Evolutionary conservation across 2,113 vertebrate genomes (phyloP), one percentile per base, ranked within the genome.

Genomic region (Ivindomyrus marchei): DNA sequence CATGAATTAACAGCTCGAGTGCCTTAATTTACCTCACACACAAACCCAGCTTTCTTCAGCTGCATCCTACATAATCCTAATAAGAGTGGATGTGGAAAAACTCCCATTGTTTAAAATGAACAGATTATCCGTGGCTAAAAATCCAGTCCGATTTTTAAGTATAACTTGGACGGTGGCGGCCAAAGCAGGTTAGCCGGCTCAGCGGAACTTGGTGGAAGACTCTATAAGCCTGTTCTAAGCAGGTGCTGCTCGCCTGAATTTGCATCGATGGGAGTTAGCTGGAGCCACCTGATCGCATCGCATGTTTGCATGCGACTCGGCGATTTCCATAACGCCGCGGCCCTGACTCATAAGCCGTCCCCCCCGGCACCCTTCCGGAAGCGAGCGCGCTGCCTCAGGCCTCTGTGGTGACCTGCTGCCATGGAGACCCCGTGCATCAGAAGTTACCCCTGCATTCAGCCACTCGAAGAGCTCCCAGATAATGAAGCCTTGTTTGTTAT

Each of bases 291-390:
- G 84, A 46, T 80, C 77, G 21, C 89, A 36, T 85, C 49, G 66
- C 70, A 1, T 3, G 52, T 95, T 95, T 95, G 94, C 94, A 95
- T 95, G 39, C 89, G 92, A 93, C 58, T 24, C 92, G 92, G 90
- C 88, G 52, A 89, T 90, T 95, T 95, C 53, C 94, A 94, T 95
- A 91, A 10, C 3, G 94, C 94, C 93, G 94, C 92, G 42, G 45
- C 92, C 93, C 89, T 89, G 21, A 36, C 49, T 6, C 58, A 15
- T 50, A 80, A 85, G 80, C 24, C 21, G 7, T 9, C 53, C 85
- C 36, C 21, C 87, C 1, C 15, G 21, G 5, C n/a, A 17, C 50
- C 53, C 52, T 11, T 53, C 24, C 24, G n/a, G 47, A 49, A 49
- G 3, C 0, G 52, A 42, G 27, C 17, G 2, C 24, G 7, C 6